Conservation (phyloP, 2,797 vertebrate genomes). For the Sebastes hopkinsi region DNA sequence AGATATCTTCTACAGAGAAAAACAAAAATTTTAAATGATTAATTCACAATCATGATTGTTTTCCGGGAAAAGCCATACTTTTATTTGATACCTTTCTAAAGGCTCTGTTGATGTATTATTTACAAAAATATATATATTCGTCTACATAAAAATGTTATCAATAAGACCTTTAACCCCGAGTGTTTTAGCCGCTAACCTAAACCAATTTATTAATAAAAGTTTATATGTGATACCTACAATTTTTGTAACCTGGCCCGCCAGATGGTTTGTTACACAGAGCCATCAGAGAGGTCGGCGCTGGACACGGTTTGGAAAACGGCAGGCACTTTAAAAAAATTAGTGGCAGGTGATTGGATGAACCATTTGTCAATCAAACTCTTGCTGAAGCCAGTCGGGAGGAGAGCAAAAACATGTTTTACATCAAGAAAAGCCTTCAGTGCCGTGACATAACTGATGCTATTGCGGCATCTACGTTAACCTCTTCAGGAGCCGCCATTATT, state of each 20-base stretch:
- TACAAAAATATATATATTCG: no score
- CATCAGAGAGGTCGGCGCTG: rapidly evolving
- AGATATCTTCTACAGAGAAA: no score
- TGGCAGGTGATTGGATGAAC: not conserved
- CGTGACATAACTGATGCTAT: no score
- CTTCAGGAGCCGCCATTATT: no score
- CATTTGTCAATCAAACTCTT: not conserved
- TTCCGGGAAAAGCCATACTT: no score
- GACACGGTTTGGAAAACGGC: not conserved
- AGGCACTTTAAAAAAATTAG: rapidly evolving
- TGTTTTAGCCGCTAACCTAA: not conserved
- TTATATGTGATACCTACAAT: not conserved
- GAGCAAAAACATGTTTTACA: not conserved
- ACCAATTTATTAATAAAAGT: not conserved
- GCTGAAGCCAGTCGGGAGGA: not conserved
- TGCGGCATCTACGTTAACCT: no score
- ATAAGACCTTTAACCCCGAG: not conserved
- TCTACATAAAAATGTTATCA: no score
- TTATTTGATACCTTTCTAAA: no score
- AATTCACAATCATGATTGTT: no score
- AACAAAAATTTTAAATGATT: no score
- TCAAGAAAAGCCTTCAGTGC: not conserved
- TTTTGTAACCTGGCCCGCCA: rapidly evolving
- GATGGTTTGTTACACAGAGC: not conserved
- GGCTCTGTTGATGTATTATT: no score